phyloP scores from a whole-genome alignment of 1,140 invertebrate species.

The Bacillus rossius region DNA sequence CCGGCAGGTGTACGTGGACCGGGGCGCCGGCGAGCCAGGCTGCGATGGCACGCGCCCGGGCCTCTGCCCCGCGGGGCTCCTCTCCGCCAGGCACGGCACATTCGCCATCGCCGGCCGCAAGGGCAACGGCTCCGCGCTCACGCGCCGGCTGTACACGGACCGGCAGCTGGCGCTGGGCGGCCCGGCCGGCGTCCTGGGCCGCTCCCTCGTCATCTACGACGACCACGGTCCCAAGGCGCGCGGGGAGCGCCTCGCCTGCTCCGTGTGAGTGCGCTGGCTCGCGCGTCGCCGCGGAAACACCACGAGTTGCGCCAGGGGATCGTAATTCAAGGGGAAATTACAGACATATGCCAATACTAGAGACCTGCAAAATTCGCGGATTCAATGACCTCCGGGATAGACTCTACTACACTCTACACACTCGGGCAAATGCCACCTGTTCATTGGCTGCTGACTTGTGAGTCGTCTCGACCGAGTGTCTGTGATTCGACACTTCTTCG shows the following conservation, averaged over 20 bases:
- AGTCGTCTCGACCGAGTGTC: no score
- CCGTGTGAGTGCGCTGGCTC: conserved; percentile 53
- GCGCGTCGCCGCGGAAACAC: neutral
- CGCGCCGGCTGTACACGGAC: conserved; percentile 75
- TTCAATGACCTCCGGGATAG: no score
- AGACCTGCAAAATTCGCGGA: no score
- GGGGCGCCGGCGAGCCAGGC: neutral
- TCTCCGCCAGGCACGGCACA: conserved; percentile 56
- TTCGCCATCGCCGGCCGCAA: conserved; percentile 70
- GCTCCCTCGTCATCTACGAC: conserved; percentile 84
- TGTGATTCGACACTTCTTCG: no score
- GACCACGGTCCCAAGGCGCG: conserved; percentile 80
- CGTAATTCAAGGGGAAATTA: no score
- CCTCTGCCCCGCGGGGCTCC: conserved; percentile 42
- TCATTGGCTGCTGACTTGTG: no score
- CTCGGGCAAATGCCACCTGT: no score
- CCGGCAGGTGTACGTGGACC: neutral
- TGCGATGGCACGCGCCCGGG: neutral
- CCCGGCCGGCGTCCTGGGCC: conserved; percentile 64
- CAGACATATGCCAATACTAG: no score
- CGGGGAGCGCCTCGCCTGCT: conserved; percentile 83
- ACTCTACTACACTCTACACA: no score
- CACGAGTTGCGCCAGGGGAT: neutral
- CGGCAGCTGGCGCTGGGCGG: conserved; percentile 69
- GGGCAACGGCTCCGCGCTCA: conserved; percentile 52